These are phyloP conservation scores for Calephelis virginiensis DNA, from an alignment of 1,140 invertebrate species.

Conservation along the genomic window DNA sequence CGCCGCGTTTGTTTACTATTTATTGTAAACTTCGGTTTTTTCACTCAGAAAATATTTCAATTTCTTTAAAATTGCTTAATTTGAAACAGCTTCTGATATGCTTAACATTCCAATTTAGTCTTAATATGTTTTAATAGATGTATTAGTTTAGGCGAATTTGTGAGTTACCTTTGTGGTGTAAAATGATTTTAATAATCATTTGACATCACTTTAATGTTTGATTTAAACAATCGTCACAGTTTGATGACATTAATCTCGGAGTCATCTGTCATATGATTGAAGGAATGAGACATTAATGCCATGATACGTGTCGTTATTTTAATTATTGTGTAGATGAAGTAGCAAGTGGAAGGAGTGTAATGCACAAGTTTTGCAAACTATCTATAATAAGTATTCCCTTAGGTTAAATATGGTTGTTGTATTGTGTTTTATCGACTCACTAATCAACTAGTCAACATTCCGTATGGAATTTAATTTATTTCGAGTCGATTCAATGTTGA, in stretches of 20 bases:
- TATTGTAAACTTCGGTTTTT: conserved; percentile 70
- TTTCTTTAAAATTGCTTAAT: conserved; percentile 57
- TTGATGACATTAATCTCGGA: conserved; percentile 6
- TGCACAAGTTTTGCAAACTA: conserved; percentile 68
- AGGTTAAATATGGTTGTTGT: conserved; percentile 65
- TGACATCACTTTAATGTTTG: conserved; percentile 19
- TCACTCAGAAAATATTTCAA: conserved; percentile 41
- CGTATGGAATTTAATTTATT: conserved; percentile 23
- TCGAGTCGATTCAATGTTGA: conserved; percentile 21
- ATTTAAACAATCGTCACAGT: conserved; percentile 10
- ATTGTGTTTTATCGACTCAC: conserved; percentile 40
- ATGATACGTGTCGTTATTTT: neutral
- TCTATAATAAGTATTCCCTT: conserved; percentile 54
- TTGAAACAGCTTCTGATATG: conserved; percentile 61
- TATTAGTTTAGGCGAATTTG: conserved; percentile 68
- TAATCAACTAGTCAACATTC: conserved; percentile 39
- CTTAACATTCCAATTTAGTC: conserved; percentile 67
- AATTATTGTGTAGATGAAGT: conserved; percentile 11
- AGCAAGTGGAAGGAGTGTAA: conserved; percentile 33
- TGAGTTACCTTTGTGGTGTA: conserved; percentile 51
- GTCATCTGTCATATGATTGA: neutral
- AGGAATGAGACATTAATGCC: neutral
- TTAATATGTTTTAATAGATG: conserved; percentile 65
- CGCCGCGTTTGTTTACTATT: conserved; percentile 65
- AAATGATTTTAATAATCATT: conserved; percentile 20